Evolutionary conservation across 2,113 vertebrate genomes (phyloP).

Genomic region (Acanthochromis polyacanthus): DNA sequence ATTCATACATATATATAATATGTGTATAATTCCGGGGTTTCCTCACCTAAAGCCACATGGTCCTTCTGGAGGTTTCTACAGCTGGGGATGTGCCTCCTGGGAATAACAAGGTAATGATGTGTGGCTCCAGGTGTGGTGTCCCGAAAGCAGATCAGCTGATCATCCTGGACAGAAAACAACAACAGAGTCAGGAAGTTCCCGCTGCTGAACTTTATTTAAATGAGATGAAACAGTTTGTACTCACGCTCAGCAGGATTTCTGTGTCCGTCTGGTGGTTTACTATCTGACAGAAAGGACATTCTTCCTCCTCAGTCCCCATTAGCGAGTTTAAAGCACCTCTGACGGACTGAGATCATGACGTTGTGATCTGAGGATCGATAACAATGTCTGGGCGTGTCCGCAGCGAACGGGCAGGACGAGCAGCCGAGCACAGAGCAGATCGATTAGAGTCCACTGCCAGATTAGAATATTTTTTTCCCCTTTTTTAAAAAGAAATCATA

Average conservation of each 20-base stretch:
- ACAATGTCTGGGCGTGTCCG: too few species aligned
- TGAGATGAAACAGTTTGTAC: not conserved
- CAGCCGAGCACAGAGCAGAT: too few species aligned
- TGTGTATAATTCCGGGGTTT: not conserved
- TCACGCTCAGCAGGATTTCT: conserved; percentile 78
- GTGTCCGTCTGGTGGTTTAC: conserved; percentile 72
- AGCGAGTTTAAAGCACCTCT: not conserved
- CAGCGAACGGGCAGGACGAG: too few species aligned
- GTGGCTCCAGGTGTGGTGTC: conserved; percentile 86
- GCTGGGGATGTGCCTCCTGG: conserved; percentile 85
- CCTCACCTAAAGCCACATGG: conserved; percentile 84
- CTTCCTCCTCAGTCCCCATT: conserved; percentile 29
- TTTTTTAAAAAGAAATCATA: too few species aligned
- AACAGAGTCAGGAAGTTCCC: not conserved
- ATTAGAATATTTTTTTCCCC: too few species aligned
- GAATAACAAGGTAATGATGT: conserved; percentile 90
- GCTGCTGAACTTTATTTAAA: not conserved
- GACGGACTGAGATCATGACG: too few species aligned
- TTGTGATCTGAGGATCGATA: too few species aligned
- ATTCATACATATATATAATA: too few species aligned
- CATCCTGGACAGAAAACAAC: conserved; percentile 71
- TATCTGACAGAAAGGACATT: conserved; percentile 88
- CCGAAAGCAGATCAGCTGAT: conserved; percentile 88
- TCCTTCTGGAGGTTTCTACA: conserved; percentile 83
- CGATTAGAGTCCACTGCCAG: too few species aligned